Evolutionary conservation across 2,113 vertebrate species (phyloP), one percentile per base, ranked within the genome.

Genomic region (Elaphurus davidianus): DNA sequence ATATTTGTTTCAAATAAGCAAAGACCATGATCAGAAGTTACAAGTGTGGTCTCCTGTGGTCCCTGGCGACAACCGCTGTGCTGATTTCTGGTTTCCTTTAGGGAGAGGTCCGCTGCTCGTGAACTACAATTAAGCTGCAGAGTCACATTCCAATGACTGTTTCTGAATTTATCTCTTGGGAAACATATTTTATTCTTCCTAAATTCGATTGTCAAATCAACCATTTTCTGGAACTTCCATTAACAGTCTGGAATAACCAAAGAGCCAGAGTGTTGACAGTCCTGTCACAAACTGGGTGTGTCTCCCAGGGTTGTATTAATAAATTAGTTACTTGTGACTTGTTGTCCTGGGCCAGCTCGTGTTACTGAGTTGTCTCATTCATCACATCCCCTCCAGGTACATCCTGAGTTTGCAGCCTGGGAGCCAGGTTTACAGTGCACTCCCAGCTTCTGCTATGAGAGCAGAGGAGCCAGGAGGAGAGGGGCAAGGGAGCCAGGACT

Each of bases 1-100:
- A 30, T 84, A n/a, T 88, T 60, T 96, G 79, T 91, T 97, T 92
- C 95, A 74, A 93, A 84, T 74, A 82, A 36, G 54, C 43, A 6
- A 27, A 82, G 60, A 50, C n/a, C 50, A 3, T 47, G 25, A 36
- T 64, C n/a, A 86, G 25, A 84, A 71, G 36, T 91, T 91, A 43
- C 27, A 28, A 10, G 30, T 85, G 23, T 87, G 28, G 21, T 40
- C 40, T 79, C 64, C 47, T 84, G 57, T 11, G 30, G 67, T 57
- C 40, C 1, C 17, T 36, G 57, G 55, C 30, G 28, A 86, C 16
- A 54, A 25, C 52, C 6, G 1, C 2, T 33, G 36, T 50, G 52
- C 40, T 88, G 59, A 33, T 45, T 52, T 91, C 52, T 55, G 30
- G 10, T 43, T 87, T 87, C 59, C 45, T 79, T 93, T 47, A 25